Percentiles rank a stretch among this genome's conserved stretches.
Conservation (phyloP, 2,888 invertebrate species). For the Coelogynopora nodosa region DNA sequence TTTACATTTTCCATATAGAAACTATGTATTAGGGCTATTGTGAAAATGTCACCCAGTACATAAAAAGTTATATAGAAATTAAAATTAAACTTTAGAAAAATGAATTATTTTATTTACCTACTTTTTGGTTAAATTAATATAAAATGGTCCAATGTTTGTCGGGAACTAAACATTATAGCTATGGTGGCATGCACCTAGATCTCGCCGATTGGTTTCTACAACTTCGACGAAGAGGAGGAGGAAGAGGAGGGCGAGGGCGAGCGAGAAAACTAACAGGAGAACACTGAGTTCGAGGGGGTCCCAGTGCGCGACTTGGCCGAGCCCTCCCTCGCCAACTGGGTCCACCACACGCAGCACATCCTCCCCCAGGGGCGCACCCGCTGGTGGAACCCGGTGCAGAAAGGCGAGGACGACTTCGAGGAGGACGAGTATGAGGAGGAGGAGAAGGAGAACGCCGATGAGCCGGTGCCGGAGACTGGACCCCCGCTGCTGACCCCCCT, state of each 20-base stretch:
- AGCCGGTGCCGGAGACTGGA: constrained; percentile 68
- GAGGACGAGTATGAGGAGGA: constrained; percentile 66
- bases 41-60: no score
- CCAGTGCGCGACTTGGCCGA: constrained; percentile 69
- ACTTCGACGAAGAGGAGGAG: constrained; percentile 38
- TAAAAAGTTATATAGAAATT: no score
- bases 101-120: no score
- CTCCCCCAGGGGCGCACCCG: constrained; percentile 63
- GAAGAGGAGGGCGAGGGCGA: constrained; percentile 44
- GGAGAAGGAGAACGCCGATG: constrained; percentile 55
- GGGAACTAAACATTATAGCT: no score
- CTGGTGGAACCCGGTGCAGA: constrained; percentile 48
- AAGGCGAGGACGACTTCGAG: constrained; percentile 52
- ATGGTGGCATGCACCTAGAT: no score
- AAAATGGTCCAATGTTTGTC: no score
- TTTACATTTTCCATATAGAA: no score
- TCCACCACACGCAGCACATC: constrained; percentile 72
- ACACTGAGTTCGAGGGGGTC: constrained; percentile 70
- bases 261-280: constrained; percentile 54
- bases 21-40: no score
- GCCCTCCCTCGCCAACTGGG: constrained; percentile 71
- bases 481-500: constrained; percentile 69
- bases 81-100: no score
- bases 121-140: no score
- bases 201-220: constrained; percentile 23